Evolutionary conservation across 2,888 invertebrate genomes (phyloP).

Genomic region (Campopleginae sp.): DNA sequence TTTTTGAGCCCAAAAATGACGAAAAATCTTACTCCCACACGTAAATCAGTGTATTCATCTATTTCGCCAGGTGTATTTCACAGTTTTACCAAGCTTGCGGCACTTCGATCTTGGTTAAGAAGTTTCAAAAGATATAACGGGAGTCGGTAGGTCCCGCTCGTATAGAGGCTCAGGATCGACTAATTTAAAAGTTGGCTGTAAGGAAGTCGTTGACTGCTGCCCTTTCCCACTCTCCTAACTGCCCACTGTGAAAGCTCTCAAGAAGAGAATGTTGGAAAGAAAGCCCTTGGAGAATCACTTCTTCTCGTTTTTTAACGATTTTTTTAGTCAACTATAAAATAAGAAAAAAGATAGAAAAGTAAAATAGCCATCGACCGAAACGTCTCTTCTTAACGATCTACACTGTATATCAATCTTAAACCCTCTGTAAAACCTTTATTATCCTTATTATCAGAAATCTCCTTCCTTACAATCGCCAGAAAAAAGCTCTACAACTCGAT

Average conservation of each 20-base stretch:
- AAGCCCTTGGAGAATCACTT: slow-evolving; percentile 34
- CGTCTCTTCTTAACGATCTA: slow-evolving; percentile 16
- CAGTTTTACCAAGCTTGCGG: slow-evolving; percentile 24
- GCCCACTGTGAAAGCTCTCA: slow-evolving; percentile 29
- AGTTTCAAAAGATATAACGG: slow-evolving; percentile 49
- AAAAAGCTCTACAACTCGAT: slow-evolving; percentile 56
- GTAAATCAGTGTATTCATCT: neutral
- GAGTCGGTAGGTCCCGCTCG: slow-evolving; percentile 21
- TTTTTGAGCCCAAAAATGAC: neutral
- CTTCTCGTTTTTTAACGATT: slow-evolving; percentile 12
- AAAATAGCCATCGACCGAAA: slow-evolving; percentile 25
- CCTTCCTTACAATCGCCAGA: slow-evolving; percentile 52
- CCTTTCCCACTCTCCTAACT: slow-evolving; percentile 22
- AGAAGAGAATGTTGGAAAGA: slow-evolving; percentile 26
- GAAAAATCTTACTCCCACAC: neutral
- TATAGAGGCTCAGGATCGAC: slow-evolving; percentile 68
- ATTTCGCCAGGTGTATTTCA: neutral
- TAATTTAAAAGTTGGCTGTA: slow-evolving; percentile 77
- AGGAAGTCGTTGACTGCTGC: slow-evolving; percentile 72
- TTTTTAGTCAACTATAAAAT: neutral
- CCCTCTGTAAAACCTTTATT: slow-evolving; percentile 65
- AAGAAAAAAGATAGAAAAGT: slow-evolving; percentile 16
- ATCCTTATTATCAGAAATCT: slow-evolving; percentile 61
- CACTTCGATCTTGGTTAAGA: slow-evolving; percentile 32
- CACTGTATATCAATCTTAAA: slow-evolving; percentile 54